Evolutionary conservation across 2,888 invertebrate species (phyloP), one percentile per base, ranked within the genome.

Genomic region (Elegia similella): DNA sequence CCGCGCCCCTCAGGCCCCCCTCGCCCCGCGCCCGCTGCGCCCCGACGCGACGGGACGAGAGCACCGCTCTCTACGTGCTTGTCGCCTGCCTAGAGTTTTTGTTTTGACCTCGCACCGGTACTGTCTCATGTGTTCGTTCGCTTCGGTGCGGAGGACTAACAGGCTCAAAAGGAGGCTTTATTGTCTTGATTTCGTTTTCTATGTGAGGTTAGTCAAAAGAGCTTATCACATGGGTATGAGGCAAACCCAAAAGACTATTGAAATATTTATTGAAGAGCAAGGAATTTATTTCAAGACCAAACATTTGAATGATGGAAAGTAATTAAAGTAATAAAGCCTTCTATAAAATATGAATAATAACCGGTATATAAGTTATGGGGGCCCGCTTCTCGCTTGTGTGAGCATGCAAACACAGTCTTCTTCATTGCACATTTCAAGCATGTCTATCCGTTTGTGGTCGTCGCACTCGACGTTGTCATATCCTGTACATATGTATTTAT

Each of bases 71-170:
- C 77, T 86, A 82, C 84, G 84, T 90, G 83, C 89, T 92, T 80
- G 88, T 92, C 78, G 91, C 92, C 87, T 92, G 92, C 81, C 89
- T 92, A 81, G 92, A 92, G 78, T 92, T 92, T 87, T 87, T 92
- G 80, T 92, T 92, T 81, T 92, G 86, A 88, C 64, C 74, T 75
- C 81, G 82, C 85, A 79, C 82, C 85, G 90, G 88, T 88, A 88
- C 87, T 86, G 87, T 88, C 78, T 75, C 62, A 58, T 80, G 83
- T 86, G 82, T 82, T 76, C 76, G 78, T 82, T 78, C 76, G 86
- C 84, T 84, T 82, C 75, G 86, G 87, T 82, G 85, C 86, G 81
- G 79, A 76, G 80, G 80, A 83, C 82, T 86, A 80, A 85, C 77
- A 72, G 73, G 72, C 72, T 72, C 65, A 64, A 62, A 52, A 70